Conservation (phyloP, 2,888 invertebrate genomes). For the Entomobrya multifasciata region DNA sequence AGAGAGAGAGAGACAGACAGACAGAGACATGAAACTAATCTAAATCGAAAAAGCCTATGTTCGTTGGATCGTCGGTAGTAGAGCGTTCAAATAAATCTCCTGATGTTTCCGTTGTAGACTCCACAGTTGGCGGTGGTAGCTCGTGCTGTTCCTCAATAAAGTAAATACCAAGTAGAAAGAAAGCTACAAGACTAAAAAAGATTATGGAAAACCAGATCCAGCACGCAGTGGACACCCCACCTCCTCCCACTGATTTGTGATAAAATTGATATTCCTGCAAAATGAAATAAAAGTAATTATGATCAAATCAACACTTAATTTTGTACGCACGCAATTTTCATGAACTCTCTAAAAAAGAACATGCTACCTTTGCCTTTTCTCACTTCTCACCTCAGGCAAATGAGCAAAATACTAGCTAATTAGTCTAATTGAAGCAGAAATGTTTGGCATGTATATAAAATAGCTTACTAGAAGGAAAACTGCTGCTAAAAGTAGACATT, state of each 20-base stretch:
- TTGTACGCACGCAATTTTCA: too few species aligned
- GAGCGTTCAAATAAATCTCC: conserved; percentile 65
- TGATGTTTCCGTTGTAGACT: conserved; percentile 43
- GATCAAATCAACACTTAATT: too few species aligned
- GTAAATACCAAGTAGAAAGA: conserved; percentile 72
- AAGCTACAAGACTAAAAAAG: conserved; percentile 74
- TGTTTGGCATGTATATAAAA: background rate
- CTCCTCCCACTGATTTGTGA: conserved; percentile 72
- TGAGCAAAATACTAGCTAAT: conserved; percentile 15
- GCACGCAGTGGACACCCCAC: conserved; percentile 71
- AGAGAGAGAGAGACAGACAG: background rate
- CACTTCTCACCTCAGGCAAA: too few species aligned
- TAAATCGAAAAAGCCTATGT: conserved; percentile 53
- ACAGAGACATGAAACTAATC: conserved; percentile 44
- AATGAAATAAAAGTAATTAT: conserved; percentile 15
- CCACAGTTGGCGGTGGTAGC: conserved; percentile 63
- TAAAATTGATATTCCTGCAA: conserved; percentile 76
- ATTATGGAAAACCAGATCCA: conserved; percentile 75
- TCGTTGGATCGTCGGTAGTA: conserved; percentile 60
- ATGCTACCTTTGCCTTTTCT: too few species aligned
- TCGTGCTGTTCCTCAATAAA: conserved; percentile 72
- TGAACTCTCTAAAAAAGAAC: too few species aligned
- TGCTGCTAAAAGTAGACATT: conserved; percentile 70
- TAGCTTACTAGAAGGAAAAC: conserved; percentile 75
- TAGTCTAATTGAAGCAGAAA: conserved; percentile 39